Evolutionary conservation across 1,140 invertebrate species (phyloP).

Genomic region (Drosophila kohkoa): DNA sequence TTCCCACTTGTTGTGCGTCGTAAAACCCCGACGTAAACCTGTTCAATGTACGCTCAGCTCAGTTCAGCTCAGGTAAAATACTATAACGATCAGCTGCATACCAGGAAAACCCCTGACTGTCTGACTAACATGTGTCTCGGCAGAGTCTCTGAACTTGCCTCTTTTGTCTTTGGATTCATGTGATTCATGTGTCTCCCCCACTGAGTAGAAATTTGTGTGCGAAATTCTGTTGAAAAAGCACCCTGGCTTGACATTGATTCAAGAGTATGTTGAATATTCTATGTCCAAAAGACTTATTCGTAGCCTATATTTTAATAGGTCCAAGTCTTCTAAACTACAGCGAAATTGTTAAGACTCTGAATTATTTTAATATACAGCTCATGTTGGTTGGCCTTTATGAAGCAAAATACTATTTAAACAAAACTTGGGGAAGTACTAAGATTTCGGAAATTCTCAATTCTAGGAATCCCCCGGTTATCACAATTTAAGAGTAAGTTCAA

Average conservation of each 20-base stretch:
- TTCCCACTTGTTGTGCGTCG: constrained; percentile 56
- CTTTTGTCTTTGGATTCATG: constrained; percentile 50
- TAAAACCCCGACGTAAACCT: constrained; percentile 77
- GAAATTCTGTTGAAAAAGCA: constrained; percentile 8
- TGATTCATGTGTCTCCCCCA: constrained; percentile 74
- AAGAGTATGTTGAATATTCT: not conserved
- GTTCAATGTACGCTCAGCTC: constrained; percentile 53
- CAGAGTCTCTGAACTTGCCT: constrained; percentile 41
- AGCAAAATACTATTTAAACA: too few species aligned
- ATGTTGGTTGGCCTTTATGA: too few species aligned
- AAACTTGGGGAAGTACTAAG: too few species aligned
- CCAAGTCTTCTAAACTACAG: too few species aligned
- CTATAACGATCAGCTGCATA: constrained; percentile 26
- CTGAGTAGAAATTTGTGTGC: constrained; percentile 19
- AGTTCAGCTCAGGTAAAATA: constrained; percentile 45
- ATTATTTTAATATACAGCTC: too few species aligned
- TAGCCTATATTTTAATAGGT: too few species aligned
- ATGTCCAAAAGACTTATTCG: too few species aligned
- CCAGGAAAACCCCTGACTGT: constrained; percentile 76
- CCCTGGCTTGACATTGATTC: not conserved
- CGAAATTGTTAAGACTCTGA: too few species aligned
- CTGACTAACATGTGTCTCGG: constrained; percentile 74
- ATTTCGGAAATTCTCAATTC: too few species aligned
- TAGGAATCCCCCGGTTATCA: too few species aligned
- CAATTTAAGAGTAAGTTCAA: too few species aligned